A percentile compares a stretch with the other conserved stretches of the same genome.
Conservation (phyloP, 2,888 invertebrate species). For the Drosophila eohydei region DNA sequence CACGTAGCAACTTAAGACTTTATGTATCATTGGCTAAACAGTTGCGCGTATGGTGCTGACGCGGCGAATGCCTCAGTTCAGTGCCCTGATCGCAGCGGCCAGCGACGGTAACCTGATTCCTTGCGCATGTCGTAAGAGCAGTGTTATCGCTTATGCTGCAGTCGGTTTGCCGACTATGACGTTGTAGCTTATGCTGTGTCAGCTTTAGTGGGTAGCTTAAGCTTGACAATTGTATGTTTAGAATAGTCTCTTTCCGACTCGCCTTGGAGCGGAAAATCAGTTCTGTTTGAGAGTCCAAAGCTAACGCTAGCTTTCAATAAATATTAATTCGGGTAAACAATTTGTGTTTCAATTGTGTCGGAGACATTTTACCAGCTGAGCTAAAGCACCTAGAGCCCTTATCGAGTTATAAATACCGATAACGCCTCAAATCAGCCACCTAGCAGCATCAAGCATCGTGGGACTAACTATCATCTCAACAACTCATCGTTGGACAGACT, state of each 20-base stretch:
- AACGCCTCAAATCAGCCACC: too few relatives aligned
- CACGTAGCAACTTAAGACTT: too few relatives aligned
- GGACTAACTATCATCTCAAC: too few relatives aligned
- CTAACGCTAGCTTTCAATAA: conserved; percentile 1
- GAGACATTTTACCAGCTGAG: too few relatives aligned
- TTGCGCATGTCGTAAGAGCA: neutral
- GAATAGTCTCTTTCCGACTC: neutral
- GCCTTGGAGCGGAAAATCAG: neutral
- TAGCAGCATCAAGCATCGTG: too few relatives aligned
- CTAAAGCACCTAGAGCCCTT: too few relatives aligned
- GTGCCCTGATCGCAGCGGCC: conserved; percentile 1
- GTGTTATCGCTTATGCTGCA: neutral
- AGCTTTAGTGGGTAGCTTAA: neutral
- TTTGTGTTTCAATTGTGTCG: too few relatives aligned
- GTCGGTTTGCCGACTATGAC: neutral
- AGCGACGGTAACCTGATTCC: neutral
- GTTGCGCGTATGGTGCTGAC: neutral
- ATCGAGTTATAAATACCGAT: too few relatives aligned
- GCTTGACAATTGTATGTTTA: neutral
- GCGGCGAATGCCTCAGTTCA: conserved; percentile 1
- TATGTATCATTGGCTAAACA: neutral
- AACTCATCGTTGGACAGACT: too few relatives aligned
- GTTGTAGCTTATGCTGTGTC: conserved; percentile 1
- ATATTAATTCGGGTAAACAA: neutral
- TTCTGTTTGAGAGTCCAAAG: neutral